These are phyloP conservation scores for Phocoena phocoena DNA, from an alignment of 2,113 vertebrate genomes.

Conservation along the genomic window DNA sequence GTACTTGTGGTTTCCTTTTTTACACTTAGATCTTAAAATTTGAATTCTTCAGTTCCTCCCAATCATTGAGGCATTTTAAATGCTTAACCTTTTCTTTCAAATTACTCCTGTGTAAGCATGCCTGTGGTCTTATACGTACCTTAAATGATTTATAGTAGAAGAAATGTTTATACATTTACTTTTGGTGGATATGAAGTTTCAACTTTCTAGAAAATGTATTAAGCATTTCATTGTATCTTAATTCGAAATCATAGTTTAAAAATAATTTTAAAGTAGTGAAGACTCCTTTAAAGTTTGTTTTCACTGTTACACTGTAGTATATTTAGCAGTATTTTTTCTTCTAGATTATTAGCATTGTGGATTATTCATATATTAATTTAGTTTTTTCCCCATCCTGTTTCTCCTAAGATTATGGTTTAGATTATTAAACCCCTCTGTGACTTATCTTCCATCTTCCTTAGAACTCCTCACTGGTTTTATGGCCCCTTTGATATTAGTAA, in stretches of 20 bases:
- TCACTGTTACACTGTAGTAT: background rate
- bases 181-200: background rate
- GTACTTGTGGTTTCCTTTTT: background rate
- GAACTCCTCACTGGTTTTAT: background rate
- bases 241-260: background rate
- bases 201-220: background rate
- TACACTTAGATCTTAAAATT: conserved; percentile 33
- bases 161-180: background rate
- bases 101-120: background rate
- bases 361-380: background rate
- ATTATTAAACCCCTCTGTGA: conserved; percentile 9
- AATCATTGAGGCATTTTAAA: background rate
- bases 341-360: background rate
- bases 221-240: background rate
- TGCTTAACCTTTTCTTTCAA: background rate
- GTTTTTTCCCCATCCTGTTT: background rate
- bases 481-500: background rate
- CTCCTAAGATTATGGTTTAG: background rate
- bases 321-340: background rate
- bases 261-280: background rate
- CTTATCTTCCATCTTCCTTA: background rate
- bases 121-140: background rate
- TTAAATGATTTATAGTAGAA: conserved; percentile 34
- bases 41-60: background rate
- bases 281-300: conserved; percentile 14